Percentiles rank a stretch among this genome's conserved stretches.
Evolutionary conservation across 2,113 vertebrate genomes (phyloP).

Genomic region (Crotalus horridus): DNA sequence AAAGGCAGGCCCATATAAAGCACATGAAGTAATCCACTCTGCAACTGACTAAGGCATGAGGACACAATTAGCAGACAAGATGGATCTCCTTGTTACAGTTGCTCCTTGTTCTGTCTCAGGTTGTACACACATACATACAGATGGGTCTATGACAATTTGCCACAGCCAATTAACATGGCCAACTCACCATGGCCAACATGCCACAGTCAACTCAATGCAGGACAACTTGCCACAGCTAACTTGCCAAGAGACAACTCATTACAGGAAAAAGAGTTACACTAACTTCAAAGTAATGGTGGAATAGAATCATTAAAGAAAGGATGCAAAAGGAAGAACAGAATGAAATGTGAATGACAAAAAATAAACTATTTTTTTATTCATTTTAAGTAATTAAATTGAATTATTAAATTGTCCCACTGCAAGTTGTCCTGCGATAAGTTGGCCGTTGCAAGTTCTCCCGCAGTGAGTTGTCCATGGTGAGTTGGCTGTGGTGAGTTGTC

Average conservation of each 20-base stretch:
- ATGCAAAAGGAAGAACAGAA: not conserved
- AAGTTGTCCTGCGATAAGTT: not conserved
- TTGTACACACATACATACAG: not conserved
- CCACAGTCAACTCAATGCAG: too few species aligned
- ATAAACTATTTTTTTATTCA: not conserved
- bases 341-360: not conserved
- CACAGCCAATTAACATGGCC: too few species aligned
- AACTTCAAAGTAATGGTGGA: too few species aligned
- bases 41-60: not conserved
- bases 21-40: not conserved
- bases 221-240: too few species aligned
- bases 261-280: too few species aligned
- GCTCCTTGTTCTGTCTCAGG: not conserved
- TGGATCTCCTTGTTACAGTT: not conserved
- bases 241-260: too few species aligned
- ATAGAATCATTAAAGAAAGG: too few species aligned
- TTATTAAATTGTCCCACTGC: not conserved
- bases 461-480: not conserved
- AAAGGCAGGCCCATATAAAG: not conserved
- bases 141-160: not conserved
- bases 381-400: not conserved
- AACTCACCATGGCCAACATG: not conserved
- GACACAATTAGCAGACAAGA: not conserved
- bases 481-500: too few species aligned
- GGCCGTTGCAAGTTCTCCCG: not conserved